Base-by-base conservation (phyloP, 1,140 invertebrate genomes). In the Cylas formicarius region DNA sequence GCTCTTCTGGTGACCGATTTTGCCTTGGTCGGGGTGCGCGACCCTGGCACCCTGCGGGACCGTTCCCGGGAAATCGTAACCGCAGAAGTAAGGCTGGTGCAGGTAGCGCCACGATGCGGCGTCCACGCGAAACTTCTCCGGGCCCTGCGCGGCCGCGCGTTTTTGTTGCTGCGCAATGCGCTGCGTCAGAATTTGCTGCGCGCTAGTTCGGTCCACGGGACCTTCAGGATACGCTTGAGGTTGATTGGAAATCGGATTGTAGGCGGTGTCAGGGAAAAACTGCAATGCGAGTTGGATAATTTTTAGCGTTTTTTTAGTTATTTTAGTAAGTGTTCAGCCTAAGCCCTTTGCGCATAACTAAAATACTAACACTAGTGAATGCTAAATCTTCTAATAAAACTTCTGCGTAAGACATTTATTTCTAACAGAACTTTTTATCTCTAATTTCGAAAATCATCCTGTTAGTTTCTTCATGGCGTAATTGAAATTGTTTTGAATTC, bases 211-310 rank as follows among this genome's bases (percentile, higher is more conserved):
- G 71, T 44, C 80, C 71, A 38, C 8, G 5, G 50, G 55, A 29
- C n/a, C 13, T 18, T 59, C 53, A 3, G 41, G 49, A 19, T 45
- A 42, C 16, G 38, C n/a, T 24, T 34, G 37, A 24, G 21, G 39
- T 61, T 80, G 82, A 69, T 89, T 90, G 44, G 83, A 82, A 63
- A 86, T 80, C 18, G 86, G 86, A 61, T 87, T 86, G 62, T 91
- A 84, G 3, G 86, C 87, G 31, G 84, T 85, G 62, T 88, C 85
- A 37, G 84, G 80, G 64, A 89, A 91, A 69, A 87, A 88, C 86
- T 90, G 68, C 5, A 66, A 70, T 56, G 29, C 1, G 16, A 17
- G 24, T 32, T 3, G 16, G 20, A 42, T 35, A 11, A 31, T 11
- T 0, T 32, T 19, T 33, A 3, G 10, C n/a, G n/a, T n/a, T n/a